A percentile compares a stretch with the other conserved stretches of the same genome.
phyloP scores from a whole-genome alignment of 2,113 vertebrate species.

The Mastomys coucha region DNA sequence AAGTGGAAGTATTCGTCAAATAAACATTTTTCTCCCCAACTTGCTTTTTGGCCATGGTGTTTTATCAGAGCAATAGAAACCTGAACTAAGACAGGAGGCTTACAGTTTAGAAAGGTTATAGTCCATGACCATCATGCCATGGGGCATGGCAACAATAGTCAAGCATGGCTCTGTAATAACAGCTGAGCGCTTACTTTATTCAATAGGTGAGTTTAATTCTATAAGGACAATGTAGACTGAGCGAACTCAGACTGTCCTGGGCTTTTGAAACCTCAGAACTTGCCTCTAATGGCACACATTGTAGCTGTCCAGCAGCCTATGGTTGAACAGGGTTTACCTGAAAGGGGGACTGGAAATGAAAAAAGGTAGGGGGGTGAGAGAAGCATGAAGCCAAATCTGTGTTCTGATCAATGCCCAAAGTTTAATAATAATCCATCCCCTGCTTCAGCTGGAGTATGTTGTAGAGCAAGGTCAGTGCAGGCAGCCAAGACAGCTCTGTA shows the following conservation, averaged over 20 bases:
- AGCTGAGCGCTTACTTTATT: neutral
- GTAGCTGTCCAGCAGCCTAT: no score
- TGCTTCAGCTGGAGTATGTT: no score
- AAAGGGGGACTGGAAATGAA: no score
- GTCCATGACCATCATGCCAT: neutral
- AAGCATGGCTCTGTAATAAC: neutral
- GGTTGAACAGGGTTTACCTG: no score
- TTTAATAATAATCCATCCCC: no score
- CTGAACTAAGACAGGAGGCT: neutral
- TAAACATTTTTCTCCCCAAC: neutral
- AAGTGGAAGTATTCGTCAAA: neutral
- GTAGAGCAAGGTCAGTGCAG: no score
- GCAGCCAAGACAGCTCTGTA: no score
- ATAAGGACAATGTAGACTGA: neutral
- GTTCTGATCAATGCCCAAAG: no score
- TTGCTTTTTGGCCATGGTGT: neutral
- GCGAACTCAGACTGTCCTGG: no score
- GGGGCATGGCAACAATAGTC: neutral
- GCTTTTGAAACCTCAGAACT: neutral
- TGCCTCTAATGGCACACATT: no score
- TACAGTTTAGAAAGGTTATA: neutral
- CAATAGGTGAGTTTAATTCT: neutral
- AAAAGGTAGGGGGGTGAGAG: no score
- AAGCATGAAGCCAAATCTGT: no score
- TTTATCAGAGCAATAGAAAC: neutral